Evolutionary conservation across 1,140 invertebrate genomes (phyloP).

Genomic region (Nephotettix cincticeps): DNA sequence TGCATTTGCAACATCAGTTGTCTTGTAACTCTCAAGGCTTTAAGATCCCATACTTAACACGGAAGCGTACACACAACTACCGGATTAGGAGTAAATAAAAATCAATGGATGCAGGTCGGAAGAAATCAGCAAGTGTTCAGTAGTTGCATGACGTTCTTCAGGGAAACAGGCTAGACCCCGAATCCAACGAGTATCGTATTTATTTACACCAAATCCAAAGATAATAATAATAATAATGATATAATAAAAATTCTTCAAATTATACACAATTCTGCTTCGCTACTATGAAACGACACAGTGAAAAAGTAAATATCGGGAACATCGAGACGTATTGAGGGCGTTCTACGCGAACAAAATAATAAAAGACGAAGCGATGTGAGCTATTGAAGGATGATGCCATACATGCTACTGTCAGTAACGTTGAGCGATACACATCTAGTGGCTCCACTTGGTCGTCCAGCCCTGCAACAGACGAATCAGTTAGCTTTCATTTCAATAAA

Average conservation of each 20-base stretch:
- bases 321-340: slow-evolving; percentile 18
- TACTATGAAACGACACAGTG: slow-evolving; percentile 23
- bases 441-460: slow-evolving; percentile 37
- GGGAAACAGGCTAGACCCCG: slow-evolving; percentile 4
- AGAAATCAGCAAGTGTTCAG: slow-evolving; percentile 8
- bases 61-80: slow-evolving; percentile 37
- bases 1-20: slow-evolving; percentile 22
- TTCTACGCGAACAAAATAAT: slow-evolving; percentile 31
- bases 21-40: slow-evolving; percentile 29
- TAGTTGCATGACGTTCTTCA: slow-evolving; percentile 22
- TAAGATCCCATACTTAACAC: slow-evolving; percentile 34
- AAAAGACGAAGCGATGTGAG: slow-evolving; percentile 30
- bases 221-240: slow-evolving; percentile 29
- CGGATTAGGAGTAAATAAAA: slow-evolving; percentile 34
- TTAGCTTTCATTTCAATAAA: no score
- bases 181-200: slow-evolving; percentile 17
- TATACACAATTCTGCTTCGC: slow-evolving; percentile 27
- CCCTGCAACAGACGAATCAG: slow-evolving; percentile 33
- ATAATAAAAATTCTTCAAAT: slow-evolving; percentile 32
- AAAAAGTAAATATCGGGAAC: slow-evolving; percentile 31
- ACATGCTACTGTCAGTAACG: slow-evolving; percentile 21
- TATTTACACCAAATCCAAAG: slow-evolving; percentile 31
- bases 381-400: slow-evolving; percentile 26
- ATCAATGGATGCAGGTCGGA: slow-evolving; percentile 17
- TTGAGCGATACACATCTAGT: slow-evolving; percentile 26